Base-by-base conservation (phyloP, 2,113 vertebrate species). In the Mus spicilegus region DNA sequence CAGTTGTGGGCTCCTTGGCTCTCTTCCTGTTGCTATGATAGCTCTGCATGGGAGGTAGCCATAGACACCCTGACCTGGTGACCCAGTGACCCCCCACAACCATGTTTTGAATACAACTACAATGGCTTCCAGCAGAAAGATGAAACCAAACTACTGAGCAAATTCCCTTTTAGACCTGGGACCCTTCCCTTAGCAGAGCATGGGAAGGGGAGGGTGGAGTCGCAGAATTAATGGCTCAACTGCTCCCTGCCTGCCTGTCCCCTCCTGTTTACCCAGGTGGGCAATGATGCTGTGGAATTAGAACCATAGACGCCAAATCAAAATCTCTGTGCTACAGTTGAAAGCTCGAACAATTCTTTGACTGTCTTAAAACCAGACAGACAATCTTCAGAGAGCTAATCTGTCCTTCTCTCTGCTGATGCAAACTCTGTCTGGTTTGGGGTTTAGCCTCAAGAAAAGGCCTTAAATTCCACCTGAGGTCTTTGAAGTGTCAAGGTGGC, bases 361-460 rank as follows among this genome's bases (percentile, higher is more conserved):
- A 73, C 58, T 39, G 58, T n/a, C 91, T 87, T 80, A 78, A 93
- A 96, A 70, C 30, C 61, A 72, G 42, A 89, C 9, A 81, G 80
- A 78, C 30, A 86, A 51, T 28, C 33, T 82, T 28, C 17, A 56
- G 70, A 36, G 12, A 14, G 17, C 8, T 67, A 89, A n/a, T 28
- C 28, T 2, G 49, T 72, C 33, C 36, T n/a, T 49, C 33, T n/a
- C 49, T 89, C 78, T 56, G 73, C 10, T 36, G 42, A 9, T 26
- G 28, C 13, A 89, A 49, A 42, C 39, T n/a, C 56, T 17, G 33
- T 11, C 82, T 69, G 54, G 13, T 26, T 63, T 24, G 12, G 33
- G 46, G 73, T 72, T 42, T 6, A 58, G 51, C 54, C 54, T 91
- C 42, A 46, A 61, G 69, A 95, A 91, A 46, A 12, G 5, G 20